phyloP scores from a whole-genome alignment of 2,113 vertebrate species.

The Pyrgilauda ruficollis region DNA sequence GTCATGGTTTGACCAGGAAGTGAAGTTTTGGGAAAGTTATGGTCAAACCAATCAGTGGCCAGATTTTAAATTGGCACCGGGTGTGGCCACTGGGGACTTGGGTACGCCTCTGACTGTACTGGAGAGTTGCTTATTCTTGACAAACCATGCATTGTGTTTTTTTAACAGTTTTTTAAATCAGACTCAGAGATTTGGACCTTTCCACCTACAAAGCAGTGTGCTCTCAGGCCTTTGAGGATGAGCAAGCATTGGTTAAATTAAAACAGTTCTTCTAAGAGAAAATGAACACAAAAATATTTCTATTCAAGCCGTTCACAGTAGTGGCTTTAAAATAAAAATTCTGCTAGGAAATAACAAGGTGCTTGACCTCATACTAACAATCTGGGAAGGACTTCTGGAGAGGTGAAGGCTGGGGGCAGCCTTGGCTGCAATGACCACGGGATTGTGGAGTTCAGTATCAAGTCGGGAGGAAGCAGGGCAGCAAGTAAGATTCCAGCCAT shows the following conservation, averaged over 20 bases:
- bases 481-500: background rate
- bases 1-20: too few species aligned
- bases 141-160: background rate
- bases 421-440: background rate
- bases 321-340: background rate
- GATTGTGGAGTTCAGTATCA: background rate
- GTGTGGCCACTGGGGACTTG: too few species aligned
- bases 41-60: too few species aligned
- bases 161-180: background rate
- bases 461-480: accelerated
- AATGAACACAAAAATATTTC: background rate
- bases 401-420: background rate
- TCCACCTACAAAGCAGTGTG: background rate
- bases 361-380: background rate
- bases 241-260: background rate
- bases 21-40: too few species aligned
- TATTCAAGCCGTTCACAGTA: background rate
- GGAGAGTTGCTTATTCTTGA: background rate
- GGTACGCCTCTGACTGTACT: too few species aligned
- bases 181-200: background rate
- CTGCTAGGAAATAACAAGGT: background rate
- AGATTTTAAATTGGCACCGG: too few species aligned
- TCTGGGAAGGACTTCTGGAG: background rate
- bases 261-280: background rate
- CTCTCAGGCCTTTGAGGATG: background rate